Base-by-base conservation (phyloP, 2,797 vertebrate genomes). In the Nannoperca australis region DNA sequence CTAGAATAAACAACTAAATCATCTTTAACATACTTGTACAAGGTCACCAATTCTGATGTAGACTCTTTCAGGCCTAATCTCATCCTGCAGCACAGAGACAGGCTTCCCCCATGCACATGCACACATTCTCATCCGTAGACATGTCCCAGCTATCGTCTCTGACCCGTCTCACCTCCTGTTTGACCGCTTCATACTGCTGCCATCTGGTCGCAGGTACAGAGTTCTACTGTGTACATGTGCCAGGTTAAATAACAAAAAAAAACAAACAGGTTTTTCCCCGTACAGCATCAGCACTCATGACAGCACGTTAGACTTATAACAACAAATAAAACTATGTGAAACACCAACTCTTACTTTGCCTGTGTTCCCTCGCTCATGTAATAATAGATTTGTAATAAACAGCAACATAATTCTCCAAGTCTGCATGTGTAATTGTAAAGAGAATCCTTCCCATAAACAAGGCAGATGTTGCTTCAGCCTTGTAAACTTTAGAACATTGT, bases 181-280 rank as follows among this genome's bases (percentile, higher is more conserved):
- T 49, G 58, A 40, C 36, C 38, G 53, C 51, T 53, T 50, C 22
- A 12, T 10, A 61, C 65, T 36, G 51, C 38, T 11, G 63, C 73
- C 78, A 75, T 81, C 74, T 84, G 70, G 34, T 75, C 61, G 64
- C 49, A 64, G 61, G 3, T 54, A 42, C 54, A 17, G 27, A 5
- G 38, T 81, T 67, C 42, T 7, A 12, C 44, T 56, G 36, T n/a
- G 18, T 22, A 27, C 55, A 65, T 67, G 36, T 47, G 27, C 27
- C 20, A 47, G 9, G 20, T 15, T 60, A 10, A 42, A 62, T 17
- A 61, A 36, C 8, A 36, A 36, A 2, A 36, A 14, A 32, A 42
- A 56, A n/a, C 54, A 38, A 10, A 38, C 9, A 2, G 3, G 7
- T 17, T 10, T 30, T 17, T 15, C 13, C 13, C 14, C 2, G 2